A percentile compares a stretch with the other conserved stretches of the same genome.
phyloP scores from a whole-genome alignment of 2,888 invertebrate genomes.

The Tenthredo notha region DNA sequence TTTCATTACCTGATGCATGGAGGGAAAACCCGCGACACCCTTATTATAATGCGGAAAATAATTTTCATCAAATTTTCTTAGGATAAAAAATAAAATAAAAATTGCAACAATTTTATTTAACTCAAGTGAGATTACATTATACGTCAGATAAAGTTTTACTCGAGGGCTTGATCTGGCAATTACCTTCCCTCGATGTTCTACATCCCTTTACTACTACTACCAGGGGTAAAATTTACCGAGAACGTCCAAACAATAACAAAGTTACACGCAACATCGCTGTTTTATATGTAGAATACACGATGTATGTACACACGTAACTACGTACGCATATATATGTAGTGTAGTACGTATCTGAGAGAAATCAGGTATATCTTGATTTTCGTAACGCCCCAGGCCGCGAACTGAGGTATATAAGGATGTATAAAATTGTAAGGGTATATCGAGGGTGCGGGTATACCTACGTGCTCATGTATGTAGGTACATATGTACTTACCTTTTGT shows the following conservation, averaged over 20 bases:
- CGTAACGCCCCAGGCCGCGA: not conserved
- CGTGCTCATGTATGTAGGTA: not conserved
- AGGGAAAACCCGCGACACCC: not conserved
- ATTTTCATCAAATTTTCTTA: not conserved
- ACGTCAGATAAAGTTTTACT: not conserved
- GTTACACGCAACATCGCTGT: not conserved
- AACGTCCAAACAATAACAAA: not conserved
- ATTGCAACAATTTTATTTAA: not conserved
- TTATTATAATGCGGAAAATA: not conserved
- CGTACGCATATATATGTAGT: not conserved
- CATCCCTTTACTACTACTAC: not conserved
- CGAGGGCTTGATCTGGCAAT: not conserved
- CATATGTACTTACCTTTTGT: not conserved
- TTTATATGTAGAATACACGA: not conserved
- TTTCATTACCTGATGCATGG: not conserved
- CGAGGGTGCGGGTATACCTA: not conserved
- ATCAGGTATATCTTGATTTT: conserved; percentile 12
- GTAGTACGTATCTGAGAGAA: not conserved
- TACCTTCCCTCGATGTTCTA: conserved; percentile 4
- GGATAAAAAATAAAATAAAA: not conserved
- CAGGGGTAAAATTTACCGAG: not conserved
- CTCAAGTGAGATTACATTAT: not conserved
- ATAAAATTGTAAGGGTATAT: not conserved
- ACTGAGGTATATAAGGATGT: not conserved
- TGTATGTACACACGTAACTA: not conserved